Percentiles rank a stretch among this genome's conserved stretches.
Evolutionary conservation across 1,140 invertebrate species (phyloP).

Genomic region (Acromyrmex charruanus): DNA sequence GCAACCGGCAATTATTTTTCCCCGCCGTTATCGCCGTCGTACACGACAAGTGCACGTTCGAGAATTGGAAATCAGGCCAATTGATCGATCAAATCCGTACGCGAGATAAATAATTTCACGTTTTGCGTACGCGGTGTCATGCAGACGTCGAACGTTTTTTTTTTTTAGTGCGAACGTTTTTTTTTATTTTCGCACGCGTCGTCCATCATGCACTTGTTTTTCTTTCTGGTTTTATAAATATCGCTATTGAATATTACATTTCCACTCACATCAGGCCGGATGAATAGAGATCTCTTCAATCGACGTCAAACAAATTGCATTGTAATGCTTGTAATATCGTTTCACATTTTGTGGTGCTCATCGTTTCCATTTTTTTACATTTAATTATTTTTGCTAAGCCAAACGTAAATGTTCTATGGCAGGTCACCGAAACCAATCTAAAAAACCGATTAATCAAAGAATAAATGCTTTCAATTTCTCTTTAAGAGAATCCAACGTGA

Average conservation of each 20-base stretch:
- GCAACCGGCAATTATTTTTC: slow-evolving; percentile 40
- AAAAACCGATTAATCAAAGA: slow-evolving; percentile 16
- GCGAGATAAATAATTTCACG: slow-evolving; percentile 42
- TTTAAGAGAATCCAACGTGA: background rate
- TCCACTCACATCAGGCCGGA: background rate
- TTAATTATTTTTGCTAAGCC: slow-evolving; percentile 32
- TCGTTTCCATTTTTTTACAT: background rate
- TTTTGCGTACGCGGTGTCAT: slow-evolving; percentile 44
- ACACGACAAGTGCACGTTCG: background rate
- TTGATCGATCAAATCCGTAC: slow-evolving; percentile 31
- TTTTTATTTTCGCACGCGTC: slow-evolving; percentile 13
- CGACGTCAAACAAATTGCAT: slow-evolving; percentile 39
- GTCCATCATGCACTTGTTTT: slow-evolving; percentile 44
- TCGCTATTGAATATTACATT: slow-evolving; percentile 47
- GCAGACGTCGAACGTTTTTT: slow-evolving; percentile 29
- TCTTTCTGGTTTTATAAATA: slow-evolving; percentile 40
- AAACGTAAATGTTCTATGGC: slow-evolving; percentile 2
- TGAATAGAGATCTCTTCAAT: slow-evolving; percentile 41
- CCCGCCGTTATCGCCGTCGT: slow-evolving; percentile 43
- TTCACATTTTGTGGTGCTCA: slow-evolving; percentile 27
- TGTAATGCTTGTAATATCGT: slow-evolving; percentile 23
- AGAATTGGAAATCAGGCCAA: slow-evolving; percentile 38
- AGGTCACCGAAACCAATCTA: background rate
- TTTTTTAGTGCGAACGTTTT: background rate
- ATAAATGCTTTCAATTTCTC: slow-evolving; percentile 1